phyloP scores from a whole-genome alignment of 1,140 invertebrate genomes.

The Drosophila sp. region DNA sequence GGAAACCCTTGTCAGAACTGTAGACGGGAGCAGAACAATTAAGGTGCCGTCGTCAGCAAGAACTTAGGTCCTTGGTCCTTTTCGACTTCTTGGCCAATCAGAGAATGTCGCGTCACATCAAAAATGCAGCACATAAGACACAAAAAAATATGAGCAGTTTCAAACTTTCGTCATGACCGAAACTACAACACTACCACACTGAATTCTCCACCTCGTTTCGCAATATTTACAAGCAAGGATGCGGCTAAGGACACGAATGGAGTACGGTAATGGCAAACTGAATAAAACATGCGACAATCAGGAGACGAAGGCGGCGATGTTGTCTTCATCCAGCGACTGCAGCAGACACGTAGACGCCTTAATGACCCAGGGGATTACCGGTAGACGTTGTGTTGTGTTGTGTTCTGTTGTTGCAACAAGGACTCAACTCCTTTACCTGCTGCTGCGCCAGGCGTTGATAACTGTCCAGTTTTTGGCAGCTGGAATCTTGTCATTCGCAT shows the following conservation, averaged over 20 bases:
- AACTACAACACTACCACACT: conserved; percentile 3
- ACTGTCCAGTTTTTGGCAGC: conserved; percentile 6
- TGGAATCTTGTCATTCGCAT: conserved; percentile 27
- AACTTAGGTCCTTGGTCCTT: conserved; percentile 11
- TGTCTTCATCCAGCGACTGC: conserved; percentile 37
- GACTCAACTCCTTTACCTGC: neutral
- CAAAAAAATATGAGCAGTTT: conserved; percentile 62
- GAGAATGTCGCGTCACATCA: conserved; percentile 25
- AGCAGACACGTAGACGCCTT: conserved; percentile 77
- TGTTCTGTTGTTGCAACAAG: neutral
- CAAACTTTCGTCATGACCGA: conserved; percentile 25
- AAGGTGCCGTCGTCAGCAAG: conserved; percentile 8
- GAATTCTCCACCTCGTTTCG: conserved; percentile 35
- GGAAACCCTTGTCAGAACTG: conserved; percentile 10
- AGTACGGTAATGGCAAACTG: conserved; percentile 47
- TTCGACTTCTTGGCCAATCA: conserved; percentile 21
- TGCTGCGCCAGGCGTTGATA: conserved; percentile 17
- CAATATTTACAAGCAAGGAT: conserved; percentile 64
- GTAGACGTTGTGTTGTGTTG: conserved; percentile 48
- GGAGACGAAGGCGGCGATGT: conserved; percentile 53
- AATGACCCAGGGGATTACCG: conserved; percentile 74
- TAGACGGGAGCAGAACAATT: conserved; percentile 10
- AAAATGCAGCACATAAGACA: conserved; percentile 68
- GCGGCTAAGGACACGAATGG: conserved; percentile 16
- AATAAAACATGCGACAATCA: conserved; percentile 76